A percentile compares a stretch with the other conserved stretches of the same genome.
Conservation (phyloP, 2,888 invertebrate species). For the Plebejus argus region DNA sequence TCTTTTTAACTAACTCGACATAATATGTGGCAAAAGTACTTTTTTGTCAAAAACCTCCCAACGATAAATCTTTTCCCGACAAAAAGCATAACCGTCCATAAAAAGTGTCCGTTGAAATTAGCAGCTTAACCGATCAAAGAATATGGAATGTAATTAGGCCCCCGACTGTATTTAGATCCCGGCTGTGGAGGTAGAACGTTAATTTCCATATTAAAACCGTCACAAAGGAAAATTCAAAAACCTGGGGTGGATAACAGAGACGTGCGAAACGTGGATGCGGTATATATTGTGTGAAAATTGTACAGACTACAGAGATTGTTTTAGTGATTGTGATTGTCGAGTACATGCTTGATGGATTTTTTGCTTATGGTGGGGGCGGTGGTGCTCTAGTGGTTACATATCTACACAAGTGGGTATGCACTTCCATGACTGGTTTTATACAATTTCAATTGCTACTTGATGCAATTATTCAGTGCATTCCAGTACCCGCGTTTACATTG, state of each 20-base stretch:
- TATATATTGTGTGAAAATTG: conserved; percentile 36
- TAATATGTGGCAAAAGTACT: too few relatives aligned
- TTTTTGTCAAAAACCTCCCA: not conserved
- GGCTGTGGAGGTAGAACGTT: conserved; percentile 66
- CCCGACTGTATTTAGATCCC: conserved; percentile 10
- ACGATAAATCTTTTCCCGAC: not conserved
- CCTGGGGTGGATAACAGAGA: conserved; percentile 54
- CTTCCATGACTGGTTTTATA: too few relatives aligned
- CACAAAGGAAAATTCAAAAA: conserved; percentile 81
- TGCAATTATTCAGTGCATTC: too few relatives aligned
- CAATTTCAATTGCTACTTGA: too few relatives aligned
- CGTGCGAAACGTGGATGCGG: conserved; percentile 49
- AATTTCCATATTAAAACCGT: conserved; percentile 81
- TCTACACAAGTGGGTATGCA: too few relatives aligned
- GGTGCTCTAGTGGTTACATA: too few relatives aligned
- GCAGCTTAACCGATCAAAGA: conserved; percentile 34
- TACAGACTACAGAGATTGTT: too few relatives aligned
- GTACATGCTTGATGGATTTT: too few relatives aligned
- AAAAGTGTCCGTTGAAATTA: conserved; percentile 10
- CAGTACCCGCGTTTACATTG: too few relatives aligned
- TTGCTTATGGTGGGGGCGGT: too few relatives aligned
- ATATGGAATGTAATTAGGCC: conserved; percentile 26
- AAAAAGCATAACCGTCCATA: conserved; percentile 1
- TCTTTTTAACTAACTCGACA: too few relatives aligned
- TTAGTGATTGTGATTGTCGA: too few relatives aligned